Evolutionary conservation across 1,140 invertebrate species (phyloP).

Genomic region (Rhizoglyphus robini): DNA sequence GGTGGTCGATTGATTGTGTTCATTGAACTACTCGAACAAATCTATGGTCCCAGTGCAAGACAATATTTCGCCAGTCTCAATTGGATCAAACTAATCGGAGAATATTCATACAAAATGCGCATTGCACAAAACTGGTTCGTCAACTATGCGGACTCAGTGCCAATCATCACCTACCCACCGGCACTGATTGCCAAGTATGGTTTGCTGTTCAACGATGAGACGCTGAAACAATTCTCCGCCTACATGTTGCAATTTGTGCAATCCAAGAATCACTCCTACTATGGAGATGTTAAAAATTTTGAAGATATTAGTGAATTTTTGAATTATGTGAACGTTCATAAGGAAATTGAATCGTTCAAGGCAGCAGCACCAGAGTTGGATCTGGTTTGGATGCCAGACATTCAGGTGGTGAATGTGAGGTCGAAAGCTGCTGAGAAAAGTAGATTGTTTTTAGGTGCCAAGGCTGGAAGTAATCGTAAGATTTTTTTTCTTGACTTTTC

Average conservation of each 20-base stretch:
- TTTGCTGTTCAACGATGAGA: conserved; percentile 7
- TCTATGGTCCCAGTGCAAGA: neutral
- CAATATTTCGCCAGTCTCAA: neutral
- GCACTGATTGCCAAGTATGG: conserved; percentile 15
- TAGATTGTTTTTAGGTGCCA: neutral
- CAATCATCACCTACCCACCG: neutral
- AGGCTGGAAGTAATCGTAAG: conserved; percentile 13
- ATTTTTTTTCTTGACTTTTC: too few species aligned
- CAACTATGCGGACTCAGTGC: conserved; percentile 13
- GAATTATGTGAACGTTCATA: neutral
- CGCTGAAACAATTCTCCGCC: conserved; percentile 16
- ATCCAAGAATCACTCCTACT: neutral
- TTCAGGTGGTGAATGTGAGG: neutral
- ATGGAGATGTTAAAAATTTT: neutral
- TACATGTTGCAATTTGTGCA: neutral
- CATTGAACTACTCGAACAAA: neutral
- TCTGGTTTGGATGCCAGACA: neutral
- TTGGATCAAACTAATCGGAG: conserved; percentile 11
- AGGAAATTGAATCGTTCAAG: neutral
- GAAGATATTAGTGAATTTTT: neutral
- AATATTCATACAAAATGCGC: conserved; percentile 1
- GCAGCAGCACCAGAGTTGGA: neutral
- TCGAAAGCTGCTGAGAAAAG: neutral
- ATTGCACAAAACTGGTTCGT: conserved; percentile 1
- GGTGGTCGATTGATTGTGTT: conserved; percentile 20